Base-by-base conservation (phyloP, 1,140 invertebrate species). In the Homalodisca vitripennis region DNA sequence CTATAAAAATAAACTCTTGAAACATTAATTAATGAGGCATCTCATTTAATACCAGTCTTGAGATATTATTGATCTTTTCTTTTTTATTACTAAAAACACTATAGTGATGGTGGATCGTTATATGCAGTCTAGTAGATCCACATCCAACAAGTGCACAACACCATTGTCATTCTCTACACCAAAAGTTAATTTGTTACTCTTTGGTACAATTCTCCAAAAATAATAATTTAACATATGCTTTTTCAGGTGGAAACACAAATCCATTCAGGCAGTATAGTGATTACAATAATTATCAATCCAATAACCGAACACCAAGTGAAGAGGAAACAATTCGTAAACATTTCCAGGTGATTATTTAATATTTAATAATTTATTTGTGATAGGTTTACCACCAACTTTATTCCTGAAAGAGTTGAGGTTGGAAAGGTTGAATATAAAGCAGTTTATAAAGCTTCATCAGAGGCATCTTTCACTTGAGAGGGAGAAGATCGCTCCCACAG, bases 321-420 rank as follows among this genome's bases (percentile, higher is more conserved):
- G 71, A 73, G 60, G 71, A 74, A 55, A 29, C 41, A 22, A 73
- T 74, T 3, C 47, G 68, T 63, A 66, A 70, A 55, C 73, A 73
- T 67, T 74, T 74, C 47, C 66, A 68, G 62, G 68, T 69, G 62
- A 62, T 27, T 34, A 14, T 53, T 17, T 20, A 53, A 26, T 0
- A 47, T 29, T 20, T 17, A 20, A 3, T 68, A 62, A 31, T 66
- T 32, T 2, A 46, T 47, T 24, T 31, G 29, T 67, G 22, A 31
- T 26, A 26, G 6, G 48, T 22, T n/a, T n/a, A n/a, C n/a, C n/a
- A n/a, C n/a, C n/a, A 22, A 22, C 6, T 3, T 12, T 22, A 53
- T 22, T 53, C 3, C 20, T 53, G 48, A 53, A 12, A 22, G 20
- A 12, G 6, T 14, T 53, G 20, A 3, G 20, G 48, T 12, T 12